Base-by-base conservation (phyloP, 2,113 vertebrate genomes). In the Lagopus leucura region DNA sequence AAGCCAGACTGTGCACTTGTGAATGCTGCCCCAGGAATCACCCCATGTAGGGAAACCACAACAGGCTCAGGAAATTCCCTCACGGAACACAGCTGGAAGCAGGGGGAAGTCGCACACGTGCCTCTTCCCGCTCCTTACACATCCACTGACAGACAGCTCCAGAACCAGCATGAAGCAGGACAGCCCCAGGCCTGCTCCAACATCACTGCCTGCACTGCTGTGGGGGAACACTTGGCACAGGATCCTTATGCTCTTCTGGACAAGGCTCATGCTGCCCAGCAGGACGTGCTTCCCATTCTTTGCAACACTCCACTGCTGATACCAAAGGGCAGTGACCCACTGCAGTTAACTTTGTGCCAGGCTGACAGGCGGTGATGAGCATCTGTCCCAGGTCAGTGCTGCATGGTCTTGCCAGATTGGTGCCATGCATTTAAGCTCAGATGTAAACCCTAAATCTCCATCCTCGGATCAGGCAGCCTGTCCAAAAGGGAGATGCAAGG, bases 41-140 rank as follows among this genome's bases (percentile, higher is more conserved):
- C 72, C 64, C 80, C 30, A 52, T 9, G 57, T 67, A 81, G 73
- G 73, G 80, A 91, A 90, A 78, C 52, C 82, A 78, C 57, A 95
- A 86, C 75, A 83, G 42, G 38, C 42, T 95, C 85, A 90, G 86
- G 88, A 96, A 95, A 95, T 74, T 75, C 95, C 95, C 93, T 75
- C 80, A 32, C 0, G 38, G 80, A 80, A 94, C 91, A 81, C 30
- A 92, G 76, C 76, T 93, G 80, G 95, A 93, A 94, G 76, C 2
- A 2, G 24, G n/a, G 40, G 52, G 42, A 86, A 90, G 25, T 57
- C 77, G 55, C 61, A 89, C 47, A 80, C 27, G 11, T 90, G 82
- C 72, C 88, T 74, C 69, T 94, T 86, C 76, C 60, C 52, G 7
- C 45, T 93, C 75, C 25, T 83, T 90, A 77, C 66, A 38, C 38